Percentiles rank a stretch among this genome's conserved stretches.
phyloP scores from a whole-genome alignment of 1,140 invertebrate genomes.

The Oncopeltus fasciatus region DNA sequence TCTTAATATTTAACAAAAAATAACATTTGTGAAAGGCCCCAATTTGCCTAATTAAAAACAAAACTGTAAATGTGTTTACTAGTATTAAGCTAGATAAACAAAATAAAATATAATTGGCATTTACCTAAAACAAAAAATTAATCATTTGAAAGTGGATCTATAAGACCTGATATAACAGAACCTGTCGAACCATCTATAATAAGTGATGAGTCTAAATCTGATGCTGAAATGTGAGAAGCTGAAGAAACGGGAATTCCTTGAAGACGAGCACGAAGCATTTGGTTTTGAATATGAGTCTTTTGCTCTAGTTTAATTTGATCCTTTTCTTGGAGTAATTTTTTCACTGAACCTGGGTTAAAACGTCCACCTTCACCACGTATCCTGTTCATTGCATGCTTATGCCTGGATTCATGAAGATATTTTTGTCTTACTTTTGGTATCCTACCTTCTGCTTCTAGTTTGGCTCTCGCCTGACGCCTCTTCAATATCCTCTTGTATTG shows the following conservation, averaged over 20 bases:
- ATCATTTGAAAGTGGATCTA: slow-evolving; percentile 4
- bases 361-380: slow-evolving; percentile 90
- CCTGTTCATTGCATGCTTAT: slow-evolving; percentile 94
- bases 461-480: slow-evolving; percentile 74
- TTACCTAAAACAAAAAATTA: too few relatives aligned
- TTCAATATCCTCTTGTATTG: slow-evolving; percentile 90
- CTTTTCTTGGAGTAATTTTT: slow-evolving; percentile 31
- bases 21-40: too few relatives aligned
- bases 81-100: too few relatives aligned
- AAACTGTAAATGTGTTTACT: too few relatives aligned
- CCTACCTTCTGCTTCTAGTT: slow-evolving; percentile 80
- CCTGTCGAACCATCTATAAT: background rate
- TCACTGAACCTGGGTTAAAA: slow-evolving; percentile 69
- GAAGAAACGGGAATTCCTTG: background rate
- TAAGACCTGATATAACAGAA: background rate
- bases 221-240: background rate
- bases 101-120: too few relatives aligned
- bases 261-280: background rate
- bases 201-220: background rate
- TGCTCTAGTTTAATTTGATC: background rate
- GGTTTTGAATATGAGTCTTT: background rate
- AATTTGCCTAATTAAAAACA: too few relatives aligned
- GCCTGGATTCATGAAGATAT: slow-evolving; percentile 97
- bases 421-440: slow-evolving; percentile 96
- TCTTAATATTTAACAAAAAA: too few relatives aligned